A percentile compares a stretch with the other conserved stretches of the same genome.
Conservation (phyloP, 1,140 invertebrate genomes). For the Neuroterus valhalla region DNA sequence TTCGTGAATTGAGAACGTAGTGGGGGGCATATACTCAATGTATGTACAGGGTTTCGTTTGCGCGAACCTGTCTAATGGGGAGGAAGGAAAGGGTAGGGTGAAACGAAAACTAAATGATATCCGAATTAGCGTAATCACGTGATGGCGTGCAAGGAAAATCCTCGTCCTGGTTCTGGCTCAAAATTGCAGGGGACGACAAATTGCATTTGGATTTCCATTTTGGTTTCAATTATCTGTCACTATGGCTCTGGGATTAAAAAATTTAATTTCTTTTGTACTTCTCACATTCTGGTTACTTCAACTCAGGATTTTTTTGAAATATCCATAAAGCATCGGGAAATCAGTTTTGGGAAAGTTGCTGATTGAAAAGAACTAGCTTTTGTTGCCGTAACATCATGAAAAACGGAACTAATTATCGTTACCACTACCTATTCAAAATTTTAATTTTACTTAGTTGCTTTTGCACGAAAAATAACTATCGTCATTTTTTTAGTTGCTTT, state of each 20-base stretch:
- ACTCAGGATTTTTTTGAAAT: background rate
- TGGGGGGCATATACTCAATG: slow-evolving; percentile 38
- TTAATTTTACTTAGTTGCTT: too few relatives aligned
- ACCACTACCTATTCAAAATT: too few relatives aligned
- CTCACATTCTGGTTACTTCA: slow-evolving; percentile 15
- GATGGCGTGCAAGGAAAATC: slow-evolving; percentile 72
- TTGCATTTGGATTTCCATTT: slow-evolving; percentile 74
- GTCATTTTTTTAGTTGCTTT: too few relatives aligned
- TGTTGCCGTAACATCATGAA: too few relatives aligned
- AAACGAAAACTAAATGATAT: slow-evolving; percentile 75
- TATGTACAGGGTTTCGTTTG: slow-evolving; percentile 51
- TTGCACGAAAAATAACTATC: too few relatives aligned
- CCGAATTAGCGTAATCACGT: slow-evolving; percentile 74
- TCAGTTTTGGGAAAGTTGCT: too few relatives aligned
- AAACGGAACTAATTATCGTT: too few relatives aligned
- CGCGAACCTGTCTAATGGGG: slow-evolving; percentile 50
- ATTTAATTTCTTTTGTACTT: slow-evolving; percentile 31
- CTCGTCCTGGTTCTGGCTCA: slow-evolving; percentile 34
- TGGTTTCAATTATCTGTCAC: slow-evolving; percentile 59
- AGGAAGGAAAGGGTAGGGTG: slow-evolving; percentile 56
- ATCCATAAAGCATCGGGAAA: too few relatives aligned
- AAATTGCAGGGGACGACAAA: slow-evolving; percentile 66
- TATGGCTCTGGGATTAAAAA: slow-evolving; percentile 33
- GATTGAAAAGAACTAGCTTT: too few relatives aligned
- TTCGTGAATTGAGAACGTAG: slow-evolving; percentile 46